phyloP scores from a whole-genome alignment of 2,888 invertebrate species.

The Plagodis pulveraria region DNA sequence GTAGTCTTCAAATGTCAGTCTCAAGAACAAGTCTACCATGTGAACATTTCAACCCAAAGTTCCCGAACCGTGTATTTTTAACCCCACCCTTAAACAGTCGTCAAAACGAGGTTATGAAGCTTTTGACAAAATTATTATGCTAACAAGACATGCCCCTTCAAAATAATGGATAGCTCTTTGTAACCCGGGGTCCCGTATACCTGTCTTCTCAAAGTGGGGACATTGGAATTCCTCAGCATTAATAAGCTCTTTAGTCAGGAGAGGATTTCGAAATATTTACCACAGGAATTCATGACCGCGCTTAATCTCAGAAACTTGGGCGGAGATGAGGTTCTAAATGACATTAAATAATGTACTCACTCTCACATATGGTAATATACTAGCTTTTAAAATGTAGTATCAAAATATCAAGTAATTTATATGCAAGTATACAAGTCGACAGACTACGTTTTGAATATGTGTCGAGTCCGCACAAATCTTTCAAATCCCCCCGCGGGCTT shows the following conservation, averaged over 20 bases:
- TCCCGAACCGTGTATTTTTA: constrained; percentile 19
- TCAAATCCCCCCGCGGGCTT: no score
- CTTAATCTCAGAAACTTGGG: constrained; percentile 48
- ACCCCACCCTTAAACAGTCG: constrained; percentile 28
- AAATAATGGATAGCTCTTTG: constrained; percentile 67
- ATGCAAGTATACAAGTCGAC: not conserved
- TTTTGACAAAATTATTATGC: constrained; percentile 60
- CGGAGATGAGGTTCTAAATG: constrained; percentile 27
- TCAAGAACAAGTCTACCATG: not conserved
- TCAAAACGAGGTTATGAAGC: constrained; percentile 37
- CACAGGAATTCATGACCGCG: constrained; percentile 57
- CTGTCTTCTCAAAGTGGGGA: constrained; percentile 61
- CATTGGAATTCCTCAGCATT: constrained; percentile 67
- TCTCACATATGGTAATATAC: not conserved
- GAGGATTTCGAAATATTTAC: constrained; percentile 63
- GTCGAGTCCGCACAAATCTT: no score
- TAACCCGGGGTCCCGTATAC: constrained; percentile 51
- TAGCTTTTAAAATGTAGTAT: no score
- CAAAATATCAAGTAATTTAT: no score
- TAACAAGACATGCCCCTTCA: constrained; percentile 55
- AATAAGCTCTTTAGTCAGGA: constrained; percentile 65
- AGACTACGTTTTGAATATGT: not conserved
- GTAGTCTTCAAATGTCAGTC: no score
- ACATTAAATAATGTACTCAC: constrained; percentile 11
- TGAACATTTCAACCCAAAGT: no score